These are phyloP conservation scores for Cherax destructor DNA, from an alignment of 1,140 invertebrate species.

Conservation along the genomic window DNA sequence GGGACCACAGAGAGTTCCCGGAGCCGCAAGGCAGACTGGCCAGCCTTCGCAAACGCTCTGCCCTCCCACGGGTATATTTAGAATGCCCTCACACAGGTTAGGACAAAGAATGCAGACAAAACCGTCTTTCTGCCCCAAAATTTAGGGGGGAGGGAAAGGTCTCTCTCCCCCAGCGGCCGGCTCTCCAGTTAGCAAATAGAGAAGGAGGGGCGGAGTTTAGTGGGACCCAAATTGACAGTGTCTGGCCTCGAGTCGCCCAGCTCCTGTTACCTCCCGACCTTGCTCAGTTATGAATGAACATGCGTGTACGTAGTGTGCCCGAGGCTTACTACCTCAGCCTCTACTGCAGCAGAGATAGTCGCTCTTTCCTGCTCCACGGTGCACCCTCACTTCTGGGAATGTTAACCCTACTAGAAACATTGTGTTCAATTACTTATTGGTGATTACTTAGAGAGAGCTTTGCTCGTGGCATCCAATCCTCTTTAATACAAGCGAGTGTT, in stretches of 20 bases:
- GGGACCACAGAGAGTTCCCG: slow-evolving; percentile 31
- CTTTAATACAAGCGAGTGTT: too few species aligned
- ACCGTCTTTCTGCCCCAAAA: slow-evolving; percentile 54
- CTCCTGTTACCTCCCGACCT: slow-evolving; percentile 47
- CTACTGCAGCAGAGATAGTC: too few species aligned
- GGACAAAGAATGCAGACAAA: slow-evolving; percentile 72
- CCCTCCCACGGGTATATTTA: slow-evolving; percentile 66
- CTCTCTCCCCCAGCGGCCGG: slow-evolving; percentile 13
- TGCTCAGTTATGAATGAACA: slow-evolving; percentile 48
- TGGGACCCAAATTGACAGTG: slow-evolving; percentile 38
- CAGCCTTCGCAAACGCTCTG: slow-evolving; percentile 24
- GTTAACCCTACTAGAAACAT: too few species aligned
- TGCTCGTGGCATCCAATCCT: too few species aligned
- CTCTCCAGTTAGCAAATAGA: slow-evolving; percentile 41
- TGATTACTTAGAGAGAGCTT: too few species aligned
- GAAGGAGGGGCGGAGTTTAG: slow-evolving; percentile 37
- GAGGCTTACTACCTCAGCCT: neutral
- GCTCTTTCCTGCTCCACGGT: too few species aligned
- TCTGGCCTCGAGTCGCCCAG: slow-evolving; percentile 1
- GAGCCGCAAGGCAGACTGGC: slow-evolving; percentile 64
- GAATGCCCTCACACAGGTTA: slow-evolving; percentile 66
- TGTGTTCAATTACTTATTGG: too few species aligned
- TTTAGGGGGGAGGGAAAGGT: neutral
- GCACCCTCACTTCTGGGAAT: too few species aligned
- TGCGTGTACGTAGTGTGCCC: neutral